These are phyloP conservation scores for Microctenopoma lineatum DNA, from an alignment of 2,797 vertebrate species.

Conservation along the genomic window DNA sequence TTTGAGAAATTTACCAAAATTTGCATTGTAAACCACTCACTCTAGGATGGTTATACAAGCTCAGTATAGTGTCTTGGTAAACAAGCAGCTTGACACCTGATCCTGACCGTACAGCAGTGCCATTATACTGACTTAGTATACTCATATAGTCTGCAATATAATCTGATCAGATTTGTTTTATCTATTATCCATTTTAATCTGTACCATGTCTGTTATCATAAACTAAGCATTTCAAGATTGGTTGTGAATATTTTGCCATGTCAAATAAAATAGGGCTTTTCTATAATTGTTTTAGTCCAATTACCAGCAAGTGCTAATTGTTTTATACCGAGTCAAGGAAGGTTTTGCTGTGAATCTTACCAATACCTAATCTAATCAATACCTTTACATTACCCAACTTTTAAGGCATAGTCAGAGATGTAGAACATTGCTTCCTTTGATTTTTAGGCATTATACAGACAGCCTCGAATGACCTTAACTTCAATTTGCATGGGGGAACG, in stretches of 20 bases:
- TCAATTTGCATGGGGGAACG: constrained; percentile 47
- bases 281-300: neutral
- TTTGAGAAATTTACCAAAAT: neutral
- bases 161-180: no score
- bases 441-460: constrained; percentile 13
- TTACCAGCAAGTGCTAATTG: neutral
- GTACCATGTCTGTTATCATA: no score
- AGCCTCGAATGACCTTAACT: constrained; percentile 22
- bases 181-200: no score
- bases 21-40: neutral
- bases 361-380: no score
- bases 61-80: constrained; percentile 10
- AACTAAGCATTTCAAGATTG: neutral
- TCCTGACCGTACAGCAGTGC: constrained; percentile 46
- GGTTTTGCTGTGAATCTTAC: neutral
- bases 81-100: constrained; percentile 61
- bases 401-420: constrained; percentile 3
- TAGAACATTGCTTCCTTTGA: constrained; percentile 30
- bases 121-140: constrained; percentile 35
- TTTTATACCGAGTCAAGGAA: neutral
- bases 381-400: neutral
- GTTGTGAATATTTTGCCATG: neutral
- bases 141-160: no score
- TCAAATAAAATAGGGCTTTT: neutral
- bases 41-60: neutral